Evolutionary conservation across 2,888 invertebrate genomes (phyloP).

Genomic region (Lamellibrachia columna): DNA sequence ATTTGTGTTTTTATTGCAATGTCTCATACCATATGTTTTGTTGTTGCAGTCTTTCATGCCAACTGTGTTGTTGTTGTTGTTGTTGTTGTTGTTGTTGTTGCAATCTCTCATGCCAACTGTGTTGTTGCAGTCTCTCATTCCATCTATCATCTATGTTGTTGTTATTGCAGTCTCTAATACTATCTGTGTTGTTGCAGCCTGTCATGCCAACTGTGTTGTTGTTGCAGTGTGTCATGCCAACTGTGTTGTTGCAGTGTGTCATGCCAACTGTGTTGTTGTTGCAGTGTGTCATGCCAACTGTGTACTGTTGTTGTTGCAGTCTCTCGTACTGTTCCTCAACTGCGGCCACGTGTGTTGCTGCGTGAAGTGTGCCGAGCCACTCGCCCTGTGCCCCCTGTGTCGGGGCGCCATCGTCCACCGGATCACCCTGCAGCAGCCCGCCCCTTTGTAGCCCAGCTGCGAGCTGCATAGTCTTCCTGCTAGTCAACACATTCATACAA

Average conservation of each 20-base stretch:
- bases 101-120: too few relatives aligned
- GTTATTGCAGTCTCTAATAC: not conserved
- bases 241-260: not conserved
- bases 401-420: slow-evolving; percentile 62
- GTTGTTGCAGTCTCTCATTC: too few relatives aligned
- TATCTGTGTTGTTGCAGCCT: not conserved
- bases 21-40: not conserved
- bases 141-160: too few relatives aligned
- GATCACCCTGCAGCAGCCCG: not conserved
- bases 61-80: too few relatives aligned
- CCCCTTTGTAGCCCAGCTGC: not conserved
- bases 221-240: not conserved
- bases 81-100: too few relatives aligned
- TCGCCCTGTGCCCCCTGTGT: slow-evolving; percentile 82
- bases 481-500: not conserved
- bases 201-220: not conserved
- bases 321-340: slow-evolving; percentile 82
- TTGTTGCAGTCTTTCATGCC: not conserved
- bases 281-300: not conserved
- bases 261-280: not conserved
- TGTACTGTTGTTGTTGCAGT: slow-evolving; percentile 67
- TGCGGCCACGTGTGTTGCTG: slow-evolving; percentile 91
- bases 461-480: not conserved
- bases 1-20: not conserved
- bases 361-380: slow-evolving; percentile 73